Base-by-base conservation (phyloP, 2,797 vertebrate genomes). In the Lycodopsis pacificus region DNA sequence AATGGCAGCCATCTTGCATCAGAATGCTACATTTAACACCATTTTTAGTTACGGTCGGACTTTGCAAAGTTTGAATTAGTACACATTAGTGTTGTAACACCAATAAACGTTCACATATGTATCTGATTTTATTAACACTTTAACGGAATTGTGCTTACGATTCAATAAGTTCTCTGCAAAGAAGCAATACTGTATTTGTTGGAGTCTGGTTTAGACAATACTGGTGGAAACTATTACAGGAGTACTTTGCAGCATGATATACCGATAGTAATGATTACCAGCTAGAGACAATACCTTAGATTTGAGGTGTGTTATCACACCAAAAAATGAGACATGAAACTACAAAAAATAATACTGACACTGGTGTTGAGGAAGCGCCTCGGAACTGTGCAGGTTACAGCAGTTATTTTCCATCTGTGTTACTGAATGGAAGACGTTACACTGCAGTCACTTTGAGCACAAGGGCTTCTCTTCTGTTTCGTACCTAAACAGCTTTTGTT, bases 261-360 rank as follows among this genome's bases (percentile, higher is more conserved):
- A 80, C 19, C 66, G 76, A 68, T 3, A 57, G 36, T 68, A 64
- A 77, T 46, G 30, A 80, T 11, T 57, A 83, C 73, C 75, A 77
- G 73, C 74, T 77, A 73, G 32, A 81, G 32, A 71, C 20, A 65
- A 71, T 56, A 74, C 20, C 27, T 66, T 44, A 34, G 25, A 49
- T 73, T 71, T 73, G 77, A 81, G 81, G 81, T 82, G 59, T 85
- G 69, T 74, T 46, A 75, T 76, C 27, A 71, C 68, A 73, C 71
- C 59, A 2, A 46, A 62, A 62, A 48, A 73, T 30, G 42, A 76
- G 27, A 83, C 44, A 69, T 63, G 63, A 76, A 12, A 86, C 64
- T 65, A 81, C 59, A 82, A 32, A 77, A 80, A 68, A 77, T 86
- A 91, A 92, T 84, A 92, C 88, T 90, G 91, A 89, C 27, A 70